Percentiles rank a stretch among this genome's conserved stretches.
phyloP scores from a whole-genome alignment of 2,797 vertebrate species.

The Mycteria americana region DNA sequence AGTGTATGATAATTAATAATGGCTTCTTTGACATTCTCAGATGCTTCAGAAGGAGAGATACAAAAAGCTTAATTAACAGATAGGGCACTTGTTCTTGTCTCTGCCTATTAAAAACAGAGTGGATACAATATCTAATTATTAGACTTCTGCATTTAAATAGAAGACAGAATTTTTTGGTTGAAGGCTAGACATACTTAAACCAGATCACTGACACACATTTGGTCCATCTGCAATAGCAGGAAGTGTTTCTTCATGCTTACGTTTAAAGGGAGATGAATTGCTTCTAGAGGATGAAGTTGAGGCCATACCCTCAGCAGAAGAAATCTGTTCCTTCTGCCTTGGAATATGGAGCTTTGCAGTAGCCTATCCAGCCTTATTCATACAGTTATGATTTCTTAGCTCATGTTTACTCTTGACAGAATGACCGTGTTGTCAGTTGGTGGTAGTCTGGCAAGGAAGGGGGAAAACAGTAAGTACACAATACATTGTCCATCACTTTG shows the following conservation, averaged over 20 bases:
- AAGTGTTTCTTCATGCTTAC: neutral
- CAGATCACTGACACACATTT: neutral
- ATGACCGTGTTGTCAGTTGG: neutral
- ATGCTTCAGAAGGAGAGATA: neutral
- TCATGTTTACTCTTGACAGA: neutral
- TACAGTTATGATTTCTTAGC: neutral
- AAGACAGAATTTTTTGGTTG: neutral
- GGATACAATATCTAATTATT: neutral
- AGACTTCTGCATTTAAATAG: neutral
- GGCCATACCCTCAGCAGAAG: neutral
- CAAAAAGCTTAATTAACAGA: conserved; percentile 49
- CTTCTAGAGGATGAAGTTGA: neutral
- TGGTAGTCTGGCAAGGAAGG: neutral
- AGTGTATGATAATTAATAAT: neutral
- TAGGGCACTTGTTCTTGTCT: neutral
- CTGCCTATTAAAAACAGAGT: neutral
- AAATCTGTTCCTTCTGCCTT: neutral
- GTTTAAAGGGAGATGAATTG: conserved; percentile 38
- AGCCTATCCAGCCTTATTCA: neutral
- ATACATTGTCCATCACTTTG: neutral
- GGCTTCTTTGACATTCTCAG: neutral
- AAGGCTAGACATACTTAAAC: neutral
- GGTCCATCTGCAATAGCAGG: neutral
- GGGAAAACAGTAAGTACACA: neutral
- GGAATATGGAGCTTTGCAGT: neutral